phyloP scores from a whole-genome alignment of 2,888 invertebrate species.

The Kuschelorhynchus macadamiae region DNA sequence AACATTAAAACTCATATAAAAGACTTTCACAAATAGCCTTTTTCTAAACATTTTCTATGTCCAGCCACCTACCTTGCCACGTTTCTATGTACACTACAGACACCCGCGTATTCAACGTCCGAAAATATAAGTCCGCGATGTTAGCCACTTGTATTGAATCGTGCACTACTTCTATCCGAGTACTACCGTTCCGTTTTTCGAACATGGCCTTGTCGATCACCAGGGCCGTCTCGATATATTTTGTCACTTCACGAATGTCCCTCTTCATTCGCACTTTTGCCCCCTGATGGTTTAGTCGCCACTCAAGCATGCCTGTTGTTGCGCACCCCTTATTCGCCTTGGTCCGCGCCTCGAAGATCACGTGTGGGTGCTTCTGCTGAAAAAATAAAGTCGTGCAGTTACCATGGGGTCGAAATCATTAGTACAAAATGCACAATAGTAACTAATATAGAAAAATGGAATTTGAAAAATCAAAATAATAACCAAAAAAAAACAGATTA shows the following conservation, averaged over 20 bases:
- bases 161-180: slow-evolving; percentile 79
- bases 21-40: too few relatives aligned
- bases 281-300: slow-evolving; percentile 72
- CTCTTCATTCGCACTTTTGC: slow-evolving; percentile 68
- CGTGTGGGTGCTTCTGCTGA: slow-evolving; percentile 97
- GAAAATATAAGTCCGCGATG: slow-evolving; percentile 89
- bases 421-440: background rate
- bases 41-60: background rate
- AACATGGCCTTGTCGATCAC: slow-evolving; percentile 98
- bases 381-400: slow-evolving; percentile 67
- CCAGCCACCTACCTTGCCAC: slow-evolving; percentile 79
- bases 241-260: slow-evolving; percentile 91
- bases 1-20: too few relatives aligned
- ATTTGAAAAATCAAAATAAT: background rate
- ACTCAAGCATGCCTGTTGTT: slow-evolving; percentile 83
- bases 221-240: slow-evolving; percentile 96
- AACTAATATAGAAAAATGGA: too few relatives aligned
- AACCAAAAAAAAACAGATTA: too few relatives aligned
- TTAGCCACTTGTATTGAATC: slow-evolving; percentile 98
- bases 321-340: slow-evolving; percentile 94
- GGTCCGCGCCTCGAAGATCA: slow-evolving; percentile 94
- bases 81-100: slow-evolving; percentile 97
- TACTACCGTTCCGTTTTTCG: slow-evolving; percentile 91
- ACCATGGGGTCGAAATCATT: slow-evolving; percentile 34
- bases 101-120: slow-evolving; percentile 93